Evolutionary conservation across 2,113 vertebrate genomes (phyloP).

Genomic region (Mystacornis crossleyi): DNA sequence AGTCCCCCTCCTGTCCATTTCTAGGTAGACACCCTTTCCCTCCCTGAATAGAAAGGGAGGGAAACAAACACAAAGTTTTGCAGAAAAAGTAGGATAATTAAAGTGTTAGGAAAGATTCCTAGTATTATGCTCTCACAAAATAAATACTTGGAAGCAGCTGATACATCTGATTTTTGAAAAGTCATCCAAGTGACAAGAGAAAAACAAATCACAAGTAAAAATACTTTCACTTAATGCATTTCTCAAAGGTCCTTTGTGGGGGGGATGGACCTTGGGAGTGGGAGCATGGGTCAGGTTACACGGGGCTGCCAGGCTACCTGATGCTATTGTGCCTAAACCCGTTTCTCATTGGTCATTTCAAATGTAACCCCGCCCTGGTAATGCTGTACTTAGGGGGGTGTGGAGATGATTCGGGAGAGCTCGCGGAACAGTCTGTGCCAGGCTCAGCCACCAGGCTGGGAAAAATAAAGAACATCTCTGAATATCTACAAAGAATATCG

Average conservation of each 20-base stretch:
- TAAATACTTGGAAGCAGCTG: neutral
- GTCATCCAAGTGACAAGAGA: fast-evolving
- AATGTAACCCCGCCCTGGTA: too few relatives aligned
- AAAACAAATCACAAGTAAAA: neutral
- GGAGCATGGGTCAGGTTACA: too few relatives aligned
- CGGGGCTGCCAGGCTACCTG: too few relatives aligned
- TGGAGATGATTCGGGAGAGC: too few relatives aligned
- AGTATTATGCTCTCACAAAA: neutral
- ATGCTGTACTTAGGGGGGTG: too few relatives aligned
- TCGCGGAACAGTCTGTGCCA: too few relatives aligned
- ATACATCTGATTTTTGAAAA: neutral
- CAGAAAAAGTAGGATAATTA: neutral
- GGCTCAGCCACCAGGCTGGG: too few relatives aligned
- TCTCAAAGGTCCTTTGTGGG: neutral
- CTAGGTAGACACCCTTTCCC: neutral
- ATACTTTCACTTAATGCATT: neutral
- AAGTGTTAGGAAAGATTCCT: neutral
- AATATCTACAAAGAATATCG: too few relatives aligned
- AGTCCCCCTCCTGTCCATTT: neutral
- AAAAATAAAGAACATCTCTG: too few relatives aligned
- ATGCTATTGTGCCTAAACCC: too few relatives aligned
- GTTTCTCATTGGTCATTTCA: too few relatives aligned
- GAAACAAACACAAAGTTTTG: neutral
- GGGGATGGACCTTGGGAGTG: too few relatives aligned
- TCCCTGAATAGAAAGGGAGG: neutral